These are phyloP conservation scores for Pristiophorus japonicus DNA, from an alignment of 2,113 vertebrate genomes.

Conservation along the genomic window DNA sequence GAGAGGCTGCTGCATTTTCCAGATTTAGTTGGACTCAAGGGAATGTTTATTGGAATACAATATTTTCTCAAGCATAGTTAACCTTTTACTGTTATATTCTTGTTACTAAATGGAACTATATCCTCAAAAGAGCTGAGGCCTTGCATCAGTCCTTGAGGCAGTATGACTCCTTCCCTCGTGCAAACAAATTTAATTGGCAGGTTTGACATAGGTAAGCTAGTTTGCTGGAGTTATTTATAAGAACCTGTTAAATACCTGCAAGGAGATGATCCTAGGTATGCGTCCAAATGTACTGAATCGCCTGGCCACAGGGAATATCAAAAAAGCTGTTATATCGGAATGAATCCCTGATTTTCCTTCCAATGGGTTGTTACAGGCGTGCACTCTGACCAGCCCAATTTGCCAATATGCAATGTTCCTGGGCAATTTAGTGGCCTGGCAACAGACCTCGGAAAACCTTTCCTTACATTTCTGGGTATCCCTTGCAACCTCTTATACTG, in stretches of 20 bases:
- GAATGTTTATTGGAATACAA: not conserved
- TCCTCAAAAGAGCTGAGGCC: not conserved
- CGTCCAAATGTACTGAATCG: not conserved
- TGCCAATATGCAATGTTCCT: not conserved
- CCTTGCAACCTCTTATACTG: not conserved
- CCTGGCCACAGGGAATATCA: not conserved
- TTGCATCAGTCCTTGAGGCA: no score
- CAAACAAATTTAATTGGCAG: not conserved
- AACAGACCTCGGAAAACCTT: not conserved
- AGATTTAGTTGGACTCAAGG: not conserved
- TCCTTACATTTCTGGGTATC: not conserved
- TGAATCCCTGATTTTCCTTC: not conserved
- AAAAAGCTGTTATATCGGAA: not conserved
- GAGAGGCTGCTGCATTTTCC: not conserved
- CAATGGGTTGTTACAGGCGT: not conserved
- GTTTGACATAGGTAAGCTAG: not conserved
- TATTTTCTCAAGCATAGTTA: not conserved
- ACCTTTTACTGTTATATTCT: not conserved
- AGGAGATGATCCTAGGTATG: not conserved
- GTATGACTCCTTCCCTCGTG: not conserved
- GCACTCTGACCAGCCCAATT: not conserved
- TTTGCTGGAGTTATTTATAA: not conserved
- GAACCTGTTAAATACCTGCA: not conserved
- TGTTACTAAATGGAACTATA: not conserved
- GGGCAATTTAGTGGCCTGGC: not conserved